Evolutionary conservation across 1,140 invertebrate species (phyloP).

Genomic region (Pseudachorutes palmiensis): DNA sequence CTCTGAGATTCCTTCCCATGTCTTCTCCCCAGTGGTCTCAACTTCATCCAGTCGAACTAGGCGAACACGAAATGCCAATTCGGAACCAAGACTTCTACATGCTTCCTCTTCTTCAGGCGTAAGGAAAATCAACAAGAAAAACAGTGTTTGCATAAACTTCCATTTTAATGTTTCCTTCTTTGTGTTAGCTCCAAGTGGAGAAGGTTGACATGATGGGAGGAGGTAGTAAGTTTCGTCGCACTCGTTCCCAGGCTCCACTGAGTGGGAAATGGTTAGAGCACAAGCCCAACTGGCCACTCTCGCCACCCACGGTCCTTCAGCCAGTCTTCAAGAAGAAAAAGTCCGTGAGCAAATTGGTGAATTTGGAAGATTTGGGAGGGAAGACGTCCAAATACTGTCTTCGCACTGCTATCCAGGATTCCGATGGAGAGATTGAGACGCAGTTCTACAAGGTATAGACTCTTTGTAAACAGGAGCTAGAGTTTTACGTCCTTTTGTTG

Average conservation of each 20-base stretch:
- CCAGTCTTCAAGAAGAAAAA: slow-evolving; percentile 71
- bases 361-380: slow-evolving; percentile 60
- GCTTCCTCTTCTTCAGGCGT: too few species aligned
- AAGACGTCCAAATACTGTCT: slow-evolving; percentile 82
- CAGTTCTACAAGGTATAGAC: slow-evolving; percentile 72
- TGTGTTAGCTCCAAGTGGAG: background rate
- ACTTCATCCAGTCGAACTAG: too few species aligned
- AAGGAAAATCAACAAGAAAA: too few species aligned
- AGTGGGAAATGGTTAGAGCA: slow-evolving; percentile 84
- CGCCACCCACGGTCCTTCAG: slow-evolving; percentile 77
- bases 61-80: too few species aligned
- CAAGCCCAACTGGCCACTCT: slow-evolving; percentile 57
- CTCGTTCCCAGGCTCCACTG: slow-evolving; percentile 65
- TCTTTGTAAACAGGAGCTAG: background rate
- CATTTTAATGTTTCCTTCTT: too few species aligned
- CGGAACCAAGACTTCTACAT: too few species aligned
- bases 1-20: slow-evolving; percentile 19
- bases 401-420: slow-evolving; percentile 81
- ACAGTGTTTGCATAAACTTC: too few species aligned
- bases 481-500: slow-evolving; percentile 27
- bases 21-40: too few species aligned
- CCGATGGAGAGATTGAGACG: slow-evolving; percentile 84
- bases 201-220: background rate
- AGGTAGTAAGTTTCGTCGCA: slow-evolving; percentile 43
- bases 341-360: slow-evolving; percentile 68